These are phyloP conservation scores for Babylonia areolata DNA, from an alignment of 1,140 invertebrate species.

Conservation along the genomic window DNA sequence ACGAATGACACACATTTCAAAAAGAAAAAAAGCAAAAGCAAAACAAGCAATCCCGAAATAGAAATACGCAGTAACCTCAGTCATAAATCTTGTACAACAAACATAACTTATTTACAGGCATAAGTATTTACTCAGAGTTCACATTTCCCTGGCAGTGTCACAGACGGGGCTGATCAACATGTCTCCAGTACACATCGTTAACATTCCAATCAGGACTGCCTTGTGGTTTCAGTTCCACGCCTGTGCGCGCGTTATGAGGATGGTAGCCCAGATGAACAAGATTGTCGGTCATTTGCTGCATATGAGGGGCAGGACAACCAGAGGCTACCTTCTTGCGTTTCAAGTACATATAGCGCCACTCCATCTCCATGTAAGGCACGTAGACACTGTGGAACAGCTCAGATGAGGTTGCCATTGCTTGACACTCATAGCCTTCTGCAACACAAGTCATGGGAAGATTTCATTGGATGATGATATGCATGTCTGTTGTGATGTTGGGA, in stretches of 20 bases:
- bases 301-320: conserved; percentile 35
- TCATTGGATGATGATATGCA: no score
- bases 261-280: conserved; percentile 49
- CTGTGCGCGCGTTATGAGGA: conserved; percentile 53
- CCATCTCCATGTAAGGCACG: conserved; percentile 71
- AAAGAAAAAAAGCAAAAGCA: no score
- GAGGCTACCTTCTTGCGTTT: conserved; percentile 28
- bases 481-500: no score
- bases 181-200: conserved; percentile 55
- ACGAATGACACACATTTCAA: no score
- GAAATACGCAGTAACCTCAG: no score
- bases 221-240: conserved; percentile 41
- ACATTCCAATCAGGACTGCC: conserved; percentile 44
- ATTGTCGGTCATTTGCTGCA: conserved; percentile 42
- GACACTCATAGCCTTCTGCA: conserved; percentile 69
- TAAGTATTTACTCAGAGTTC: no score
- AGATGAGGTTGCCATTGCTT: conserved; percentile 49
- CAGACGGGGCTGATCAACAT: conserved; percentile 31
- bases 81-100: no score
- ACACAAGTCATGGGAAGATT: no score
- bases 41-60: no score
- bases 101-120: no score
- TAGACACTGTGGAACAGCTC: conserved; percentile 55
- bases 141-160: no score
- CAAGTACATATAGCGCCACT: conserved; percentile 64